Base-by-base conservation (phyloP, 1,140 invertebrate species). In the Tribolium castaneum region DNA sequence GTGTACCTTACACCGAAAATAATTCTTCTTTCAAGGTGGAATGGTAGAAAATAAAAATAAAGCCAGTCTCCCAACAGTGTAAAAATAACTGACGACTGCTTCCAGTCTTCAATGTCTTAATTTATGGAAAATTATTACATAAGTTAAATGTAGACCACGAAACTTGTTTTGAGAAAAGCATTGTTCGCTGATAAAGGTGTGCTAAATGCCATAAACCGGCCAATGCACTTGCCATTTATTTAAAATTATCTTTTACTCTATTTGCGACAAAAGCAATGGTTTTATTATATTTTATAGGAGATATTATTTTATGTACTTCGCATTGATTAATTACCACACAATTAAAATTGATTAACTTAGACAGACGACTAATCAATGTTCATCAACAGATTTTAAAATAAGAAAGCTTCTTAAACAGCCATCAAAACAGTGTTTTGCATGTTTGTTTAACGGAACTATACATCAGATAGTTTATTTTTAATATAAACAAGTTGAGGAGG, bases 51-150 rank as follows among this genome's bases (percentile, higher is more conserved):
- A 45, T 45, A 45, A 45, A 45, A 52, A 52, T 52, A 52, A 7
- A 52, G 6, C 5, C 51, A 52, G 16, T 52, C 16, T 52, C 6
- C 3, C 39, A 13, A 70, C 25, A 51, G 39, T 12, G 49, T 72
- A 72, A 72, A 72, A 72, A 72, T 49, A 72, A 72, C 70, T 72
- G 39, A 59, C 22, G 7, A 25, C 16, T 1, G 30, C 14, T 59
- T 30, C 19, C 10, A 59, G 54, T 59, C 54, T 16, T 72, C 35
- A 39, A 51, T 72, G 34, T 50, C 70, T 72, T 49, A 72, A 72
- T 16, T 72, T 72, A 72, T 71, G 70, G 35, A 72, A 72, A 72
- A 72, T 72, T 72, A 72, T 72, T 72, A 72, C 49, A 72, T 72
- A 72, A 72, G 70, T 50, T 9, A 49, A 72, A 72, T 50, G 70